These are phyloP conservation scores for Sphyrna mokarran DNA, from an alignment of 2,113 vertebrate genomes.

Conservation along the genomic window DNA sequence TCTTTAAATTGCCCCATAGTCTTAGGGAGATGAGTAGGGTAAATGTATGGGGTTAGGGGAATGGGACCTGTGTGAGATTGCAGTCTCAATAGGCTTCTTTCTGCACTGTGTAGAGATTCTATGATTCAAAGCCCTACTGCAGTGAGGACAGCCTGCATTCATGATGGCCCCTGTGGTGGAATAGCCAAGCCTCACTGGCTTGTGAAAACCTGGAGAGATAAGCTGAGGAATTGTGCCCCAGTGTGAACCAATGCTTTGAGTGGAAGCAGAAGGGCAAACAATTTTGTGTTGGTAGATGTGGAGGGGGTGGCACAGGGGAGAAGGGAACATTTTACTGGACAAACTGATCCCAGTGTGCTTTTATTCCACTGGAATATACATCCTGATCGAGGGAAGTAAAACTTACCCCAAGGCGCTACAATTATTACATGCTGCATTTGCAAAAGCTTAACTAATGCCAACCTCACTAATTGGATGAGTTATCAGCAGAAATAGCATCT, in stretches of 20 bases:
- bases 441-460: background rate
- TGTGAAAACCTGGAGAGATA: background rate
- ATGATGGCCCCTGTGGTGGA: background rate
- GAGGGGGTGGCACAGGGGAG: background rate
- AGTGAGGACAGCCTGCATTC: background rate
- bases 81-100: too few relatives aligned
- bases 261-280: background rate
- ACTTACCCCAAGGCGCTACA: background rate
- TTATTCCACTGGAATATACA: background rate
- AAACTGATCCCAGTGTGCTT: background rate
- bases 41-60: too few relatives aligned
- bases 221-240: background rate
- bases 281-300: too few relatives aligned
- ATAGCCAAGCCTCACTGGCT: background rate
- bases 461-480: background rate
- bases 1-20: too few relatives aligned
- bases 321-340: background rate
- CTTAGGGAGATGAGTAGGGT: too few relatives aligned
- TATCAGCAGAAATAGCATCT: background rate
- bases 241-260: background rate
- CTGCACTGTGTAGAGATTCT: too few relatives aligned
- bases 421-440: background rate
- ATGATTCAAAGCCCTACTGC: too few relatives aligned
- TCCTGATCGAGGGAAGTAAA: background rate
- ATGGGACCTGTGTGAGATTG: too few relatives aligned